Conservation (phyloP, 1,140 invertebrate genomes). For the Sycophaga agraensis region DNA sequence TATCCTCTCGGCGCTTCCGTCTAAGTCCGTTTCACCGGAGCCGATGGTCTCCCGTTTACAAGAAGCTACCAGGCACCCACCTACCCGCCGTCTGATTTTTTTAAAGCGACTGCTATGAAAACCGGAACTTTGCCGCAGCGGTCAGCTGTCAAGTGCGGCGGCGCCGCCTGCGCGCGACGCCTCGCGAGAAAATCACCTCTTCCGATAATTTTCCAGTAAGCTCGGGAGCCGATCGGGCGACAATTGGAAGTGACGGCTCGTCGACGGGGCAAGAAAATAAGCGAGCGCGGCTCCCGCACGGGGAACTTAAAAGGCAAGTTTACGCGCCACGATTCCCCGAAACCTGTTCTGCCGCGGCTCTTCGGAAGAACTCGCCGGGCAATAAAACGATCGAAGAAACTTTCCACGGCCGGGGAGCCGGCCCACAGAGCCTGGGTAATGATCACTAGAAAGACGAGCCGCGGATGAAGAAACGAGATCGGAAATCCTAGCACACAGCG, state of each 20-base stretch:
- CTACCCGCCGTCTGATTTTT: too few species aligned
- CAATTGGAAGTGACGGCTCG: constrained; percentile 15
- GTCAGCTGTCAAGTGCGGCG: too few species aligned
- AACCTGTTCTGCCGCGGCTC: constrained; percentile 30
- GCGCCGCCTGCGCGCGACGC: too few species aligned
- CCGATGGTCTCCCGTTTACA: too few species aligned
- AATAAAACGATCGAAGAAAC: constrained; percentile 12
- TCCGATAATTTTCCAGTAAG: too few species aligned
- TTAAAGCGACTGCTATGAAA: too few species aligned
- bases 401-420: constrained; percentile 18
- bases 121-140: too few species aligned
- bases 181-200: too few species aligned
- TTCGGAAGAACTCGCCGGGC: constrained; percentile 8
- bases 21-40: too few species aligned
- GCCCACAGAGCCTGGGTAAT: constrained; percentile 7
- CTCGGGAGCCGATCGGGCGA: constrained; percentile 11
- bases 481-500: background rate
- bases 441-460: constrained; percentile 2
- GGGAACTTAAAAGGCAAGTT: constrained; percentile 36
- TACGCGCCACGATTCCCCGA: constrained; percentile 38
- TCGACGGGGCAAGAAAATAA: constrained; percentile 22
- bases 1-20: too few species aligned
- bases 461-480: background rate
- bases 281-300: constrained; percentile 21
- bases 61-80: too few species aligned